These are phyloP conservation scores for Tachysurus fulvidraco DNA, from an alignment of 2,113 vertebrate species.

Conservation along the genomic window DNA sequence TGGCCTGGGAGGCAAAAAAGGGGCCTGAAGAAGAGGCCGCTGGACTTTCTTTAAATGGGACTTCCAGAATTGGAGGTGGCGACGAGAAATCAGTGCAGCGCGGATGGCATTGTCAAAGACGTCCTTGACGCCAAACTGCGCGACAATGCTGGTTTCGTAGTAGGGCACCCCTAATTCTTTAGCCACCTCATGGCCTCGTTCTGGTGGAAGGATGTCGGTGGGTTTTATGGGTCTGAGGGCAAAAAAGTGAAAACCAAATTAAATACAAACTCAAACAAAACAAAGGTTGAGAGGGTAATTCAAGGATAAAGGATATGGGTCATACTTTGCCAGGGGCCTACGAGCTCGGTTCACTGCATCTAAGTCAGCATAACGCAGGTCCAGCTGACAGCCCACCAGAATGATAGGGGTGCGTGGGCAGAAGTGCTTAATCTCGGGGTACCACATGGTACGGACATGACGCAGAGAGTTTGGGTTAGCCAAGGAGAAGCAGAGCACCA, in stretches of 20 bases:
- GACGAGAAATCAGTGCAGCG: constrained; percentile 85
- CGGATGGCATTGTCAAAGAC: constrained; percentile 93
- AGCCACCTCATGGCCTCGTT: constrained; percentile 86
- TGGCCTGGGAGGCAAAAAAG: constrained; percentile 84
- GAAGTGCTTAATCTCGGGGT: constrained; percentile 91
- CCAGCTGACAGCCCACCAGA: constrained; percentile 91
- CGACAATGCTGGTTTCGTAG: constrained; percentile 90
- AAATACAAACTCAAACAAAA: neutral
- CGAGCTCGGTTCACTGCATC: constrained; percentile 89
- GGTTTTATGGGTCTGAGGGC: constrained; percentile 84
- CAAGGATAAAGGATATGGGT: constrained; percentile 7
- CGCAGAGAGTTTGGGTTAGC: constrained; percentile 88
- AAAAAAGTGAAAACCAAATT: neutral
- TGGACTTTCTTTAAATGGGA: constrained; percentile 88
- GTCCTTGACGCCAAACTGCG: constrained; percentile 89
- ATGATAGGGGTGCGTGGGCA: constrained; percentile 89
- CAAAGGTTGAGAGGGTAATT: neutral
- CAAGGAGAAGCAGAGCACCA: constrained; percentile 87
- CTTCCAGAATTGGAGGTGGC: constrained; percentile 92
- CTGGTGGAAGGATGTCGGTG: constrained; percentile 85
- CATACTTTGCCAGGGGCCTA: constrained; percentile 86
- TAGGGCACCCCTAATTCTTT: constrained; percentile 89
- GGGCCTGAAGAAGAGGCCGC: constrained; percentile 83
- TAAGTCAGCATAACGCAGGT: constrained; percentile 90
- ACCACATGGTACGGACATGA: constrained; percentile 90